Conservation (phyloP, 2,113 vertebrate species). For the Silurus asotus region DNA sequence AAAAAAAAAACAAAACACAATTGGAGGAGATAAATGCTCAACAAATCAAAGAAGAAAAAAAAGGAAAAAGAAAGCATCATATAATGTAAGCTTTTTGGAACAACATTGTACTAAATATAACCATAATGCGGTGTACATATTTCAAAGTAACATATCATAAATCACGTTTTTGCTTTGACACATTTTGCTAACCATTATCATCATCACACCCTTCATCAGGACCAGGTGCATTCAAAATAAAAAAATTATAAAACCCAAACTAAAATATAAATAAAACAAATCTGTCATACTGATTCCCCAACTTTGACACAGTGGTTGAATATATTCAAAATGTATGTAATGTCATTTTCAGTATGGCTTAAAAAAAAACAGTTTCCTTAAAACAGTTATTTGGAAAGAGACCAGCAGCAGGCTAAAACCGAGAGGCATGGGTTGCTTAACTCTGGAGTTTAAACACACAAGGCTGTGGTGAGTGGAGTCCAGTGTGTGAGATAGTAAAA, state of each 20-base stretch:
- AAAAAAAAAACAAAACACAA: constrained; percentile 1
- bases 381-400: constrained; percentile 11
- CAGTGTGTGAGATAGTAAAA: not conserved
- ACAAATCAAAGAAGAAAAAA: not conserved
- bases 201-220: not conserved
- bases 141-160: constrained; percentile 16
- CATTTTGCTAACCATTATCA: not conserved
- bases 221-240: not conserved
- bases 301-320: constrained; percentile 8
- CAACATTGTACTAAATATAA: not conserved
- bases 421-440: constrained; percentile 4
- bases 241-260: not conserved
- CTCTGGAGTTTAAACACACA: not conserved
- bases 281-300: not conserved
- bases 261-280: not conserved
- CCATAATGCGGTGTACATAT: not conserved
- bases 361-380: constrained; percentile 8
- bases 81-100: not conserved
- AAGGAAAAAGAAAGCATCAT: not conserved
- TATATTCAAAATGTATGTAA: not conserved
- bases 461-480: not conserved
- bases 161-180: not conserved
- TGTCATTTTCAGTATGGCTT: constrained; percentile 22
- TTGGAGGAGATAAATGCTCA: not conserved
- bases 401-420: constrained; percentile 2